Base-by-base conservation (phyloP, 2,888 invertebrate species). In the Hesperia comma region DNA sequence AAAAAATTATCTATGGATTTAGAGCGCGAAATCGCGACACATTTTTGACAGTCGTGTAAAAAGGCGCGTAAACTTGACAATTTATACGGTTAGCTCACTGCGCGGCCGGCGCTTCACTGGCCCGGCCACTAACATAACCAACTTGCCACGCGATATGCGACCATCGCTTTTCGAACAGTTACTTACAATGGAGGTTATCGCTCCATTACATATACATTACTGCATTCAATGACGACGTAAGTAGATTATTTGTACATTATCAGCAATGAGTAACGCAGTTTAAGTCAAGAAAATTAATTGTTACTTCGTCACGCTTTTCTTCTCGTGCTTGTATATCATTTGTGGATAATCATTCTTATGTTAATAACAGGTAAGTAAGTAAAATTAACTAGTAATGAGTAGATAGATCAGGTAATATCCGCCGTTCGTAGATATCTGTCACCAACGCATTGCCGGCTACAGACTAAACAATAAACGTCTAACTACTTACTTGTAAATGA, bases 71-170 rank as follows among this genome's bases (percentile, higher is more conserved):
- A 85, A 83, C 78, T 26, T 66, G 67, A 68, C 61, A 41, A 75
- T n/a, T n/a, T n/a, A n/a, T 54, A 73, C 89, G 86, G 83, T 77
- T 63, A 26, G 61, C 70, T 63, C 68, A 26, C 56, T 67, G 75
- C 84, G 82, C 86, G 73, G 75, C 79, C 75, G 75, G 85, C 88
- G 86, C 79, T 75, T 76, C 76, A 91, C 91, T 91, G 81, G 26
- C 7, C 4, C 2, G n/a, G 32, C 7, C 12, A 14, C 51, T 51
- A 51, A 21, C 49, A 19, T 51, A 51, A 51, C 51, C 8, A 37
- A 37, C 7, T 51, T 53, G 53, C 53, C n/a, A 32, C 53, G 53
- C 53, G 51, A 46, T 43, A 43, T 19, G 10, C 53, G n/a, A 15
- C 32, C 49, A 49, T 51, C 17, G 17, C 63, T 56, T 63, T 56